These are phyloP conservation scores for Trisateles emortualis DNA, from an alignment of 2,888 invertebrate genomes.

Conservation along the genomic window DNA sequence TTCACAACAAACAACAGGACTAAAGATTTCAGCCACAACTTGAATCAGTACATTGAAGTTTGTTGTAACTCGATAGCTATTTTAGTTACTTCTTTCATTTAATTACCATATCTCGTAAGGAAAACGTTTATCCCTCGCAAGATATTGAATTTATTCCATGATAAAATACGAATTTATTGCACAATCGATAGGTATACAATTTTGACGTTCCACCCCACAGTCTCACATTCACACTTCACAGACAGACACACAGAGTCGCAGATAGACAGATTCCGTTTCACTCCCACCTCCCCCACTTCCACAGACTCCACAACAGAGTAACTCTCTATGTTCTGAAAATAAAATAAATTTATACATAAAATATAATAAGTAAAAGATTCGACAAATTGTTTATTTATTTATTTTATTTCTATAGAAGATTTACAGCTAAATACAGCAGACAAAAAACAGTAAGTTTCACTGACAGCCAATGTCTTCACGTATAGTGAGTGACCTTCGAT, in stretches of 20 bases:
- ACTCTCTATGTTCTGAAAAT: too few relatives aligned
- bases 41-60: slow-evolving; percentile 23
- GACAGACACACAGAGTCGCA: not conserved
- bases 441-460: too few relatives aligned
- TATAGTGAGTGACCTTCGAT: too few relatives aligned
- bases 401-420: too few relatives aligned
- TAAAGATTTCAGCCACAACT: slow-evolving; percentile 14
- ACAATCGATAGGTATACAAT: slow-evolving; percentile 60
- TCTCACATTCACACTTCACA: not conserved
- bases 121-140: slow-evolving; percentile 28
- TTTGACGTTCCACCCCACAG: slow-evolving; percentile 46
- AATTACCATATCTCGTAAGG: slow-evolving; percentile 4
- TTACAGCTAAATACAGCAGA: too few relatives aligned
- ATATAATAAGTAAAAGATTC: too few relatives aligned
- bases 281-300: too few relatives aligned
- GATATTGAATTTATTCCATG: slow-evolving; percentile 31
- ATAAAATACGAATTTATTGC: slow-evolving; percentile 49
- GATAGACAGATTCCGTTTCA: too few relatives aligned
- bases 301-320: too few relatives aligned
- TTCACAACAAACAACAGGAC: slow-evolving; percentile 51
- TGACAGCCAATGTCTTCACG: too few relatives aligned
- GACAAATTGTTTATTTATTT: too few relatives aligned
- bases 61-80: not conserved
- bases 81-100: slow-evolving; percentile 27
- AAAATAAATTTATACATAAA: too few relatives aligned